phyloP scores from a whole-genome alignment of 2,797 vertebrate genomes.

The Synanceia verrucosa region DNA sequence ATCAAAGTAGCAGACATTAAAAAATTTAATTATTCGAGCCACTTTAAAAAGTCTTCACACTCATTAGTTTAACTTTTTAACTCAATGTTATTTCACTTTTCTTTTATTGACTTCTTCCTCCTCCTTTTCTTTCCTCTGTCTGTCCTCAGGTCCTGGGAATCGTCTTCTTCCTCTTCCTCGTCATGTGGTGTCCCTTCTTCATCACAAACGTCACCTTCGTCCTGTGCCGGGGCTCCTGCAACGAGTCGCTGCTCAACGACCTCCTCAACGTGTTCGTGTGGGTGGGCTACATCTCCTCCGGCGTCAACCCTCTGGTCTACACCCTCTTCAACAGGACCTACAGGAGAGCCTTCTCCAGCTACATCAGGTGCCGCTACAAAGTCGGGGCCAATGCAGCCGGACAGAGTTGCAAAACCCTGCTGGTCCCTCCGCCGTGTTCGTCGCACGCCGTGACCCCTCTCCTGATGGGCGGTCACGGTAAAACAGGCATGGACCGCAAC shows the following conservation, averaged over 20 bases:
- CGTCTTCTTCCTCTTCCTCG: constrained; percentile 97
- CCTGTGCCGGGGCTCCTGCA: constrained; percentile 89
- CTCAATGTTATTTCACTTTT: neutral
- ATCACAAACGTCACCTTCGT: constrained; percentile 97
- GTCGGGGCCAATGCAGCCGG: constrained; percentile 48
- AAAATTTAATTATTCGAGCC: neutral
- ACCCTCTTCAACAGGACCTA: constrained; percentile 98
- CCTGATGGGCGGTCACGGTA: constrained; percentile 60
- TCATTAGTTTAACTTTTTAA: neutral
- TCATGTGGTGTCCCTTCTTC: constrained; percentile 99
- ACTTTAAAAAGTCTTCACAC: neutral
- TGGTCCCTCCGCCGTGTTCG: constrained; percentile 65
- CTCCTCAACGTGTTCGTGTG: constrained; percentile 97
- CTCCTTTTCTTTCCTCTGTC: neutral
- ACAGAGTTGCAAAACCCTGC: constrained; percentile 53
- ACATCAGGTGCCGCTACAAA: constrained; percentile 91
- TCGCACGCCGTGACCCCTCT: constrained; percentile 79
- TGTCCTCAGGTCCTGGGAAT: constrained; percentile 88
- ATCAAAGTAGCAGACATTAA: neutral
- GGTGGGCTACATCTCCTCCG: constrained; percentile 98
- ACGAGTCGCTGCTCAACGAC: constrained; percentile 88
- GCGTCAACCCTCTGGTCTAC: constrained; percentile 96
- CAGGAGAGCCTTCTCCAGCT: constrained; percentile 94
- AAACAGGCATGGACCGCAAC: constrained; percentile 78
- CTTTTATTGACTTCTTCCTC: neutral